Base-by-base conservation (phyloP, 2,113 vertebrate species). In the Zapornia atra region DNA sequence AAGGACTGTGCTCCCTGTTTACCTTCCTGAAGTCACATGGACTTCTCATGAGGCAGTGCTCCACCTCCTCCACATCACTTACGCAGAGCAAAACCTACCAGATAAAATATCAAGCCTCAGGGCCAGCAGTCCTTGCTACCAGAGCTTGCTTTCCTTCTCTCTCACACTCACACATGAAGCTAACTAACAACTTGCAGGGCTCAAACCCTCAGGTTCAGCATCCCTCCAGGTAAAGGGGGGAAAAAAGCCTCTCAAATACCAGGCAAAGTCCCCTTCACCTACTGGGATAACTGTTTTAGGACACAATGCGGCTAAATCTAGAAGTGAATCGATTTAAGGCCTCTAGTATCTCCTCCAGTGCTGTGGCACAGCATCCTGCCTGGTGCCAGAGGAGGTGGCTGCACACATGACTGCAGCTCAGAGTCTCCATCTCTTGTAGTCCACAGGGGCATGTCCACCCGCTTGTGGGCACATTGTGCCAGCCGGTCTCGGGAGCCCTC, bases 321-420 rank as follows among this genome's bases (percentile, higher is more conserved):
- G 34, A 77, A 40, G 16, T 14, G 22, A 84, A 79, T 29, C n/a
- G 42, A 60, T 54, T 63, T 42, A 38, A 68, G 38, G 28, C 63
- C 42, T 66, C 84, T 40, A 0, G 2, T 66, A 53, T 54, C 38
- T 48, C 24, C 57, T 20, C 11, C 38, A 5, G 38, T 12, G 36
- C 42, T 38, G 51, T 20, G 26, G 81, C 60, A 42, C 56, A 63
- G 16, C 42, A 60, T 42, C 46, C 51, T 64, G 33, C 28, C 40
- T 0, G 0, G 9, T 19, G 71, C 34, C 1, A 40, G 14, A 29
- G 3, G 57, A 36, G 2, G 1, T 10, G 48, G 36, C 61, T 63
- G 36, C 70, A n/a, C 4, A 3, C 60, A 53, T 0, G 0, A 90
- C 65, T 0, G 0, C 2, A 25, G 42, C 48, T 18, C 63, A 59